A percentile compares a stretch with the other conserved stretches of the same genome.
Evolutionary conservation across 2,888 invertebrate genomes (phyloP).

Genomic region (Sympetrum striolatum): DNA sequence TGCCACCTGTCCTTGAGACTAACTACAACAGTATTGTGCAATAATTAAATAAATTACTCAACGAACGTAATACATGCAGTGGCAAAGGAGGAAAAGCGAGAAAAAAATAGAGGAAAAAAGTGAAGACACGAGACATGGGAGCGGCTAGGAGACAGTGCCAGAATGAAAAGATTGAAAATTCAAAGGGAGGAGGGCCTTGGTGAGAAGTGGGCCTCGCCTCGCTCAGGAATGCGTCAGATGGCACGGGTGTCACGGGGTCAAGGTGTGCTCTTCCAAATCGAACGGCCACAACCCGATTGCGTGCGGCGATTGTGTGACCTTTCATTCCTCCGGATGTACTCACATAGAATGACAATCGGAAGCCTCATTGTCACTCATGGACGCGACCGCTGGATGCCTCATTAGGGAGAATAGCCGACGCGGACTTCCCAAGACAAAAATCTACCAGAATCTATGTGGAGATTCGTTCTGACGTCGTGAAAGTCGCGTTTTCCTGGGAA

Average conservation of each 20-base stretch:
- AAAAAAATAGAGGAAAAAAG: background rate
- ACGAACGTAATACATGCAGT: no score
- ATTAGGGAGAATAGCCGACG: no score
- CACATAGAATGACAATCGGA: background rate
- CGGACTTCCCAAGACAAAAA: no score
- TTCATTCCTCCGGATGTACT: background rate
- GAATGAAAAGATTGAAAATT: no score
- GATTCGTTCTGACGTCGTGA: no score
- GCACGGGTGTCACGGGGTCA: background rate
- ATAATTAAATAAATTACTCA: no score
- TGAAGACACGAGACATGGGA: background rate
- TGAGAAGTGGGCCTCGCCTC: background rate
- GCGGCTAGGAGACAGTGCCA: background rate
- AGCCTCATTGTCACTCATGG: background rate
- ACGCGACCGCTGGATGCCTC: background rate
- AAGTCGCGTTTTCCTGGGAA: no score
- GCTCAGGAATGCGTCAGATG: slow-evolving; percentile 10
- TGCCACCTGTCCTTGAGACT: no score
- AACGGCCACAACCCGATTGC: background rate
- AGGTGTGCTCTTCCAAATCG: background rate
- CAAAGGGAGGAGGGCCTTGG: background rate
- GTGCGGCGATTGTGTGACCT: background rate
- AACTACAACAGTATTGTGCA: no score
- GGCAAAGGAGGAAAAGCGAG: background rate
- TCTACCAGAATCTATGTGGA: no score